A percentile compares a stretch with the other conserved stretches of the same genome.
Evolutionary conservation across 2,888 invertebrate species (phyloP).

Genomic region (Ophioninae sp.): DNA sequence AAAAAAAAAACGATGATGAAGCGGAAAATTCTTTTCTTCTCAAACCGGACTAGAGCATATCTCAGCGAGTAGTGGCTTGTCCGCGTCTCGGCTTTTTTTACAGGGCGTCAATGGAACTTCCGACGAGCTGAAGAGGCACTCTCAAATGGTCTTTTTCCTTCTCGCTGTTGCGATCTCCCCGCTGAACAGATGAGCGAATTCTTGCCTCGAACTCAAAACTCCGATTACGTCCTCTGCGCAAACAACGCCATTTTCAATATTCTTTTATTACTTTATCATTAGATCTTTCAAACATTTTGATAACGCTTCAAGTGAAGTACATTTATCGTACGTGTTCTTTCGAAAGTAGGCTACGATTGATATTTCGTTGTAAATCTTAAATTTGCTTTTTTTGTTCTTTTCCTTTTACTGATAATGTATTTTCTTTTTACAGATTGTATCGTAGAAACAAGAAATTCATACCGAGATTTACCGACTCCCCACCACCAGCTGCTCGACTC

Average conservation of each 20-base stretch:
- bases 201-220: constrained; percentile 84
- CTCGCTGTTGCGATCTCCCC: constrained; percentile 70
- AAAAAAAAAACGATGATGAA: constrained; percentile 24
- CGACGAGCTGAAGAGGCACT: constrained; percentile 73
- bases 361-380: too few species aligned
- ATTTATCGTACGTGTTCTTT: too few species aligned
- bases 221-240: constrained; percentile 84
- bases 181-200: constrained; percentile 84
- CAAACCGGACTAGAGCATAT: constrained; percentile 72
- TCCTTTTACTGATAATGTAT: background rate
- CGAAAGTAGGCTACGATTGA: too few species aligned
- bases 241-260: constrained; percentile 1
- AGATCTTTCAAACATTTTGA: background rate
- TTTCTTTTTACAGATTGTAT: constrained; percentile 24
- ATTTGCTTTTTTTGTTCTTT: too few species aligned
- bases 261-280: background rate
- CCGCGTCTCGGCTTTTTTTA: constrained; percentile 70
- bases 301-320: too few species aligned
- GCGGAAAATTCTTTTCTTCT: constrained; percentile 35
- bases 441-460: constrained; percentile 14
- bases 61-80: constrained; percentile 71
- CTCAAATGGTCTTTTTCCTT: constrained; percentile 79
- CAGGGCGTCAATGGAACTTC: constrained; percentile 66
- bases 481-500: constrained; percentile 67
- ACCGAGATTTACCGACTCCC: constrained; percentile 70